Evolutionary conservation across 2,888 invertebrate species (phyloP).

Genomic region (Mylabris sibirica): DNA sequence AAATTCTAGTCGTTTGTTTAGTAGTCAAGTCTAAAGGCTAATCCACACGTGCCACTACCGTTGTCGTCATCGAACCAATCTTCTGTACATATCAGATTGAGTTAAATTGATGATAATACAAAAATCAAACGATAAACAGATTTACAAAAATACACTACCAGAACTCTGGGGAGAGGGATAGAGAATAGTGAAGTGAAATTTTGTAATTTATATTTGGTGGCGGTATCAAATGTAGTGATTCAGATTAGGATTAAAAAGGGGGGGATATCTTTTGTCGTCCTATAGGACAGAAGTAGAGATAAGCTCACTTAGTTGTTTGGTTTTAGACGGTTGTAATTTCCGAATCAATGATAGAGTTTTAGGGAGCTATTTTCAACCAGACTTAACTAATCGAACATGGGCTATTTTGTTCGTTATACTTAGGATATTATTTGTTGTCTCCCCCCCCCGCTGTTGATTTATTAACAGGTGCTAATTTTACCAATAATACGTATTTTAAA

Average conservation of each 20-base stretch:
- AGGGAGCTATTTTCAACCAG: conserved; percentile 8
- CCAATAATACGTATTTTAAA: too few relatives aligned
- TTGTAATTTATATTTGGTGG: conserved; percentile 32
- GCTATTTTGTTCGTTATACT: background rate
- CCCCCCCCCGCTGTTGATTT: background rate
- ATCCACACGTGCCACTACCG: conserved; percentile 30
- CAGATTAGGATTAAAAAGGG: conserved; percentile 35
- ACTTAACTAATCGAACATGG: background rate
- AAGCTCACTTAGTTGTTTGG: conserved; percentile 31
- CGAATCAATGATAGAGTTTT: conserved; percentile 34
- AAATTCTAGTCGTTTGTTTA: conserved; percentile 22
- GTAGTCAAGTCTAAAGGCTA: conserved; percentile 24
- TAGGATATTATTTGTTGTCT: too few relatives aligned
- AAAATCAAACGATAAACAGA: conserved; percentile 21
- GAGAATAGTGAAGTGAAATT: conserved; percentile 24
- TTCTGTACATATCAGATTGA: conserved; percentile 18
- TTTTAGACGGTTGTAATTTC: conserved; percentile 33
- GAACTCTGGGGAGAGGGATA: background rate
- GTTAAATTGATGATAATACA: conserved; percentile 27
- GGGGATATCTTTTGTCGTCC: conserved; percentile 34
- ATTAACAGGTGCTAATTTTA: background rate
- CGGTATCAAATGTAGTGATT: conserved; percentile 25
- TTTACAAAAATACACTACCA: background rate
- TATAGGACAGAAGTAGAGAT: conserved; percentile 17
- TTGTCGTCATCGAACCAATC: background rate